Conservation (phyloP, 2,888 invertebrate species). For the Mesorhabditis sp. region DNA sequence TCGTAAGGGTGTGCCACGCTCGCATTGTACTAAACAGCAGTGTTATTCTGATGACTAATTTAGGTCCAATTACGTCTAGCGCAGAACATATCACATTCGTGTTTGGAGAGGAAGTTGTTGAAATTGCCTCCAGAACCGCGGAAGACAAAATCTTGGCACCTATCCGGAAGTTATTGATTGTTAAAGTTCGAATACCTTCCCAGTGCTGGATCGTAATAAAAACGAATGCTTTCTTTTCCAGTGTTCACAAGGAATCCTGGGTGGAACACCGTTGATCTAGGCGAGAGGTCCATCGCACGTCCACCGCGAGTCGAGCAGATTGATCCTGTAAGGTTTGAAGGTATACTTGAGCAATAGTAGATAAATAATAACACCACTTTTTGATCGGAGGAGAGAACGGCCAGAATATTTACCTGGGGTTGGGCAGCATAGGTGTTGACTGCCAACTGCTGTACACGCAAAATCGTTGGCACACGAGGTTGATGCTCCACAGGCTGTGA, state of each 20-base stretch:
- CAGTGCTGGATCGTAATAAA: constrained; percentile 38
- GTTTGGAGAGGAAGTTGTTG: constrained; percentile 45
- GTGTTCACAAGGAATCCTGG: constrained; percentile 33
- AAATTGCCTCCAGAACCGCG: constrained; percentile 47
- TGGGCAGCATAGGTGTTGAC: constrained; percentile 44
- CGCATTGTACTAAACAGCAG: constrained; percentile 41
- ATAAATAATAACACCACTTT: neutral
- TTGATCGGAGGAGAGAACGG: neutral
- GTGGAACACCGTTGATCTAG: constrained; percentile 33
- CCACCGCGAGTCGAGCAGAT: constrained; percentile 39
- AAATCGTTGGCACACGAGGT: constrained; percentile 37
- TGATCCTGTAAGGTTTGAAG: constrained; percentile 17
- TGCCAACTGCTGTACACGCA: constrained; percentile 43
- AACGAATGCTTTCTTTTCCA: constrained; percentile 34
- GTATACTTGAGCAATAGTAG: neutral
- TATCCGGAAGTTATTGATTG: neutral
- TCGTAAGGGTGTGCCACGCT: constrained; percentile 38
- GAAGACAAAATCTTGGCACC: constrained; percentile 36
- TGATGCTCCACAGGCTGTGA: constrained; percentile 31
- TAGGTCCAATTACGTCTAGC: constrained; percentile 22
- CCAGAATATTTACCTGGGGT: constrained; percentile 21
- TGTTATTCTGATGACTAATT: neutral
- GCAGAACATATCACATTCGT: constrained; percentile 48
- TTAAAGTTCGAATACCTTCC: constrained; percentile 17
- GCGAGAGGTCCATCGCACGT: constrained; percentile 37